phyloP scores from a whole-genome alignment of 2,797 vertebrate species.

The Tadarida brasiliensis region DNA sequence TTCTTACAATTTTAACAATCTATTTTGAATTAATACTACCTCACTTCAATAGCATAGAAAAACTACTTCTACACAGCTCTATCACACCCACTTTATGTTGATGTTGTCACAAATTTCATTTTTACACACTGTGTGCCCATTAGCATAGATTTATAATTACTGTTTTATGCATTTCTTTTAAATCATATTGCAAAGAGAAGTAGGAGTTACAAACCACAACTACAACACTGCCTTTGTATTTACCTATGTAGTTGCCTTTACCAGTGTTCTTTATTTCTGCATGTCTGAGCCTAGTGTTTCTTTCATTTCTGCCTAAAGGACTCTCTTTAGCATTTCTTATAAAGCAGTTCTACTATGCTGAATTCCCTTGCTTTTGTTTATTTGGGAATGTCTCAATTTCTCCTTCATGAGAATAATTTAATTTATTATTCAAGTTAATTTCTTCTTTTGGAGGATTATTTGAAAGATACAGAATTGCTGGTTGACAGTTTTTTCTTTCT shows the following conservation, averaged over 20 bases:
- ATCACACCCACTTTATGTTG: background rate
- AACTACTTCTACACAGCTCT: background rate
- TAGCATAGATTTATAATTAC: background rate
- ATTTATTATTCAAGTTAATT: background rate
- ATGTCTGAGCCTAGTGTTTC: too few species aligned
- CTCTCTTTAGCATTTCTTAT: too few species aligned
- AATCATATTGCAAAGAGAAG: background rate
- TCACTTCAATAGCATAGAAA: background rate
- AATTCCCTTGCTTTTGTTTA: too few species aligned
- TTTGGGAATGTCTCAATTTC: too few species aligned
- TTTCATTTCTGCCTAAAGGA: too few species aligned
- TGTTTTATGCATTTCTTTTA: background rate
- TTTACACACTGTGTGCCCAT: background rate
- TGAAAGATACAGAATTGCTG: background rate
- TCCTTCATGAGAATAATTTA: too few species aligned
- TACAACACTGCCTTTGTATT: too few species aligned
- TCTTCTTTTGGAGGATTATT: background rate
- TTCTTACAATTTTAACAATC: constrained; percentile 9
- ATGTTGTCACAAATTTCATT: background rate
- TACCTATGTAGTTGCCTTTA: too few species aligned
- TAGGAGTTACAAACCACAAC: background rate
- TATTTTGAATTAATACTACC: background rate
- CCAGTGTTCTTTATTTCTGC: too few species aligned
- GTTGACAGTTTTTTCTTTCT: background rate
- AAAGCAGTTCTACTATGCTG: too few species aligned